Base-by-base conservation (phyloP, 2,888 invertebrate genomes). In the Hypomecis punctinalis region DNA sequence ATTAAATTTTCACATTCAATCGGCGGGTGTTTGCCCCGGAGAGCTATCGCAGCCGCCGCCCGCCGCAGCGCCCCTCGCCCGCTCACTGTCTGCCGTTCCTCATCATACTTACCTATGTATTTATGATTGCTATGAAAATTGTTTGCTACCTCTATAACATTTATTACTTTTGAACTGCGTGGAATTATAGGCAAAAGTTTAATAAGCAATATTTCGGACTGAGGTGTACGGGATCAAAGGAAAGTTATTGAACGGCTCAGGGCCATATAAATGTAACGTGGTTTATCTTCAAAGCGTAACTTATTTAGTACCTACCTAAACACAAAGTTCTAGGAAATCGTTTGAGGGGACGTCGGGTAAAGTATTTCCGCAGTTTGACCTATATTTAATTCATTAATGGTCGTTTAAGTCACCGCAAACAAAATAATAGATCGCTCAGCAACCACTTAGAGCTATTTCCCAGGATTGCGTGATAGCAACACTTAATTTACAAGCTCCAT, bases 1-100 rank as follows among this genome's bases (percentile, higher is more conserved):
- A 90, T 90, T 89, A 90, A 90, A 89, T 89, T 91, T 91, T 91
- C 86, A 91, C 86, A 91, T 91, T 91, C 88, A 90, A 91, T 90
- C 90, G 87, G 81, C 84, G 83, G 84, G 75, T 86, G 86, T 88
- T 85, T 89, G 81, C 89, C 87, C 89, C 80, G 73, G 88, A 88
- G 89, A 86, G 81, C 82, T 84, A 88, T 88, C 85, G 85, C 79
- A 73, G 75, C 74, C 76, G 74, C 65, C 53, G 13, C 68, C 61
- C 67, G 71, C 69, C 70, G 74, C 73, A 53, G 68, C 63, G 71
- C 63, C 69, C 67, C 59, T 68, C 10, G 64, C 53, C 56, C 68
- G 68, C 55, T 63, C 58, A 59, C 76, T 73, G 76, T 81, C 79
- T 77, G 78, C 77, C 75, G 75, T 79, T 77, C 78, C 81, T 81